Conservation (phyloP, 2,797 vertebrate species). For the Tamandua tetradactyla region DNA sequence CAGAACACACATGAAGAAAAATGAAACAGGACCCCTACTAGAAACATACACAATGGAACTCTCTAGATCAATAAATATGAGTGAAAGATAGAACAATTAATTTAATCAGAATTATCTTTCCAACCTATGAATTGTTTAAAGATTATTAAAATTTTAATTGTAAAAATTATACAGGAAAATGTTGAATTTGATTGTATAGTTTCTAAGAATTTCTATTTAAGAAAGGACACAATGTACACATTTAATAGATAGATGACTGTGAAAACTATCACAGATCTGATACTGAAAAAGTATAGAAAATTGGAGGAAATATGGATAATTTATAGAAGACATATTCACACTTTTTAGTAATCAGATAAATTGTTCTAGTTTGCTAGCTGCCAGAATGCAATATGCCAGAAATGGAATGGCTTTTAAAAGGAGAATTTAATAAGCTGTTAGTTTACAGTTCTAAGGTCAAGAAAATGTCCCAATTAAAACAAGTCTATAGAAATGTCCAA, state of each 20-base stretch:
- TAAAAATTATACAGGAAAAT: neutral
- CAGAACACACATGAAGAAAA: neutral
- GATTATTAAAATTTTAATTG: neutral
- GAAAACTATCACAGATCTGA: neutral
- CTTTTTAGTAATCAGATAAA: neutral
- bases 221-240: neutral
- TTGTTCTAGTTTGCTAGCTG: too few relatives aligned
- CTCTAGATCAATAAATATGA: neutral
- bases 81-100: neutral
- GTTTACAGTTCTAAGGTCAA: too few relatives aligned
- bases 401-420: too few relatives aligned
- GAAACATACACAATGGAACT: neutral
- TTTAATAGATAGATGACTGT: neutral
- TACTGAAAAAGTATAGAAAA: neutral
- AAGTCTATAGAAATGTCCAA: too few relatives aligned
- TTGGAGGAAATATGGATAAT: neutral
- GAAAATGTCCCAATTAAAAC: too few relatives aligned
- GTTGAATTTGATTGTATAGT: neutral
- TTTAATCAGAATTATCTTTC: neutral
- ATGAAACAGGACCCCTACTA: neutral
- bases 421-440: too few relatives aligned
- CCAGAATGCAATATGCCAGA: too few relatives aligned
- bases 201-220: neutral
- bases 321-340: neutral
- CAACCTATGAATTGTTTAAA: neutral